Evolutionary conservation across 2,797 vertebrate genomes (phyloP), one percentile per base, ranked within the genome.

Genomic region (Myotis findleyi): DNA sequence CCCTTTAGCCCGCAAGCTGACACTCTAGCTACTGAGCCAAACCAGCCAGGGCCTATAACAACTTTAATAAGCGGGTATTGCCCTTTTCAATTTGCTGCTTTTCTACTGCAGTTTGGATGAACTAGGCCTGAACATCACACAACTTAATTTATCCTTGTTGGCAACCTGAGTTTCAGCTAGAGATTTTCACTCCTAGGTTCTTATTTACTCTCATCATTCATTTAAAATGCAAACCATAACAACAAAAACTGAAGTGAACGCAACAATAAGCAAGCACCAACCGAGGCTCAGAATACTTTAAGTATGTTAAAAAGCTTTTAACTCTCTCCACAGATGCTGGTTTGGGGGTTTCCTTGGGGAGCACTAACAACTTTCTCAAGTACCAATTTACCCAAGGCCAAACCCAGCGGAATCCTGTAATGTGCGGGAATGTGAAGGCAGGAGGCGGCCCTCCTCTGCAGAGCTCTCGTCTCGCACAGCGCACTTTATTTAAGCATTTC

Each of bases 291-390:
- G 6, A 51, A 18, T 10, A 59, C 86, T 30, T 90, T 57, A 95
- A 92, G 84, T 17, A 30, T 11, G 44, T 53, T 27, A 68, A 85
- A 92, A 94, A 75, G 23, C 13, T 92, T 86, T 94, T 55, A 86
- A 41, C 27, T 53, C 38, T 71, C 41, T 75, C 44, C 64, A 30
- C 18, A 49, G 87, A 82, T 64, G 87, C 59, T 14, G 6, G 51
- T 72, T 89, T 88, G 33, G 81, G 38, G 33, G 33, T 91, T 92
- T 91, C 72, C 77, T 71, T 93, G 23, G 72, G 57, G 81, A 53
- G 33, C 59, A 77, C 27, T 82, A 73, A 49, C 53, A 66, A 91
- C 44, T 33, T 72, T 68, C 71, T 83, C 53, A 87, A 72, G 79
- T 30, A 44, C 76, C 84, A n/a, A 11, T 53, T 84, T 73, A 85